These are phyloP conservation scores for Telmatochromis brachygnathus DNA, from an alignment of 2,113 vertebrate species.

Conservation along the genomic window DNA sequence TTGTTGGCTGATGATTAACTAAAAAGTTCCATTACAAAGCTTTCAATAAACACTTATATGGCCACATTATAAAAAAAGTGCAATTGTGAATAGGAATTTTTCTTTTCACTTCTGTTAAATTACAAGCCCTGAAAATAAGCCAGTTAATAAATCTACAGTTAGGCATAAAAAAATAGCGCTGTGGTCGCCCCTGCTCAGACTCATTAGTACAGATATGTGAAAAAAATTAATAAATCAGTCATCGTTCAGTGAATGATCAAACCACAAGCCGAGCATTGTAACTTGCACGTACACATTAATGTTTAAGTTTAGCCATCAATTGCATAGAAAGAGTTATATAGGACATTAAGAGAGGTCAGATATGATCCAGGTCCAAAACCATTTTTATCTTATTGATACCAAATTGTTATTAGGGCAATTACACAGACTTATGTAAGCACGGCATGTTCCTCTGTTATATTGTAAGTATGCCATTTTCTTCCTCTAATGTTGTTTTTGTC, in stretches of 20 bases:
- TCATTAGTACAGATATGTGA: not conserved
- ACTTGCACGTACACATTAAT: not conserved
- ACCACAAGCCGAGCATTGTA: not conserved
- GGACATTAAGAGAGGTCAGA: not conserved
- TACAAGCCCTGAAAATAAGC: not conserved
- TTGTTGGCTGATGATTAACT: conserved; percentile 43
- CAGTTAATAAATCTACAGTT: not conserved
- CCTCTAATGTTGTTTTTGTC: not conserved
- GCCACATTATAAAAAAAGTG: not conserved
- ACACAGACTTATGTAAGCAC: not conserved
- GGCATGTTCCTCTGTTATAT: not conserved
- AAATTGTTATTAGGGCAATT: not conserved
- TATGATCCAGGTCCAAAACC: not conserved
- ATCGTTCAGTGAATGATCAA: not conserved
- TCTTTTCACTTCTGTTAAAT: not conserved
- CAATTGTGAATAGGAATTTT: not conserved
- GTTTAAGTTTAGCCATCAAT: not conserved
- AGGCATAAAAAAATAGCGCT: not conserved
- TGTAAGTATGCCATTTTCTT: not conserved
- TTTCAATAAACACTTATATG: not conserved
- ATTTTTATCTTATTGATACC: not conserved
- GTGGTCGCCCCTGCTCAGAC: not conserved
- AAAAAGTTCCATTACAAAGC: not conserved
- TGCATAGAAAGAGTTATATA: not conserved
- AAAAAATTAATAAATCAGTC: not conserved